Percentiles rank a stretch among this genome's conserved stretches.
These are phyloP conservation scores for Triplophysa rosa DNA, from an alignment of 2,113 vertebrate species.

Conservation along the genomic window DNA sequence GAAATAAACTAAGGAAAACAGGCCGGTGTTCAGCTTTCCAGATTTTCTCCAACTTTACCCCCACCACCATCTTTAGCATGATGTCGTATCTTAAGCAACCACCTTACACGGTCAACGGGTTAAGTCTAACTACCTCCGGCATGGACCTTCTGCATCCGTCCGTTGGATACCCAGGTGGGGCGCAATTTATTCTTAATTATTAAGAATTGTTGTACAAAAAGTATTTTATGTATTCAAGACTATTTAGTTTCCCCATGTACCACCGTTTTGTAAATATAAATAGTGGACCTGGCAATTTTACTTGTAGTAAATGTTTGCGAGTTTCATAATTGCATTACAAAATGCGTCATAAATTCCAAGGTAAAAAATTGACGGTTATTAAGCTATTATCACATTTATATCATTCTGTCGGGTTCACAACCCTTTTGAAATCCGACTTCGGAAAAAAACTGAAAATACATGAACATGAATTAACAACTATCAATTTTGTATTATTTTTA, in stretches of 20 bases:
- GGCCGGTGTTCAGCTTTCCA: slow-evolving; percentile 60
- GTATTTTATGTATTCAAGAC: background rate
- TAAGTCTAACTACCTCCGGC: slow-evolving; percentile 94
- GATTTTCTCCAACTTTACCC: slow-evolving; percentile 78
- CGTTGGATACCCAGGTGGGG: slow-evolving; percentile 97
- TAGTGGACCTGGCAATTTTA: background rate
- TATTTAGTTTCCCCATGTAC: background rate
- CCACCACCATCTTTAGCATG: slow-evolving; percentile 86
- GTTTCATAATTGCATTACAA: background rate
- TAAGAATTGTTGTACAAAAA: background rate
- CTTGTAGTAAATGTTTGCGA: background rate
- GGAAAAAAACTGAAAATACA: background rate
- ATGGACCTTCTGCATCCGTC: slow-evolving; percentile 97
- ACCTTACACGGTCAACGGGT: slow-evolving; percentile 96
- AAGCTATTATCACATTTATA: background rate
- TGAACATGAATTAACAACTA: background rate
- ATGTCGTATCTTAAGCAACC: slow-evolving; percentile 99
- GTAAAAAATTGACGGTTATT: background rate
- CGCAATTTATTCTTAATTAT: slow-evolving; percentile 33
- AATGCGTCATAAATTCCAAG: background rate
- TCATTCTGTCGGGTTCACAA: background rate
- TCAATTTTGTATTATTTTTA: background rate
- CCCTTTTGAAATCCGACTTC: background rate
- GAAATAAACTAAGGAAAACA: slow-evolving; percentile 23
- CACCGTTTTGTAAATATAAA: background rate